Base-by-base conservation (phyloP, 53 echinoderm and acorn worm genomes). In the Stichopus horrens region DNA sequence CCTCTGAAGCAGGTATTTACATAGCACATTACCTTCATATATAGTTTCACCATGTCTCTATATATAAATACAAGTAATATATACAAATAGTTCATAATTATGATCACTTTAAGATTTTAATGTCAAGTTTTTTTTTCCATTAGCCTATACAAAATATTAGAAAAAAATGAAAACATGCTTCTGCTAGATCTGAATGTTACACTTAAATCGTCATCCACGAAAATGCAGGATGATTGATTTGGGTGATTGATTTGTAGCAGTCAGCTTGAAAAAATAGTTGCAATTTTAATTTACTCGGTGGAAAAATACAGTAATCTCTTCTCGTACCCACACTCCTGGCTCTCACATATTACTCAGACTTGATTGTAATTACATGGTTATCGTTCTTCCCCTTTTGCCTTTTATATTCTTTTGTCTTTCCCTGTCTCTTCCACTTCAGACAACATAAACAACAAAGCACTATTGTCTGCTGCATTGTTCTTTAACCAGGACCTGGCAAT, bases 1-100 rank as follows among this genome's bases (percentile, higher is more conserved):
- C 20, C 71, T 20, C 71, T 7, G 19, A 18, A n/a, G 71, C 71
- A 71, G 14, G 71, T 71, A 71, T 71, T 71, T 71, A 71, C 71
- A 71, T 16, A 71, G 71, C 71, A 71, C 18, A 18, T 16, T 71
- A 71, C 1, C 71, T 16, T 71, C 18, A 71, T 71, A 13, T 21
- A 71, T 71, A 71, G 71, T 71, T 71, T 71, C 71, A 71, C 18
- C 71, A 71, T 71, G 71, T 71, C 71, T 71, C 71, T 71, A 71
- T 71, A 71, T 71, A 71, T 71, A 71, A 71, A 71, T 71, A 71
- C 71, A 71, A n/a, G 19, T 63, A 63, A 13, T 71, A 71, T 71
- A 16, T 71, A 71, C 71, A 71, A 21, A 71, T 71, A 13, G 71
- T 71, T 71, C 14, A 71, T 71, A 18, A 37, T 37, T 37, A 37